Conservation (phyloP, 2,797 vertebrate species). For the Trematomus bernacchii region DNA sequence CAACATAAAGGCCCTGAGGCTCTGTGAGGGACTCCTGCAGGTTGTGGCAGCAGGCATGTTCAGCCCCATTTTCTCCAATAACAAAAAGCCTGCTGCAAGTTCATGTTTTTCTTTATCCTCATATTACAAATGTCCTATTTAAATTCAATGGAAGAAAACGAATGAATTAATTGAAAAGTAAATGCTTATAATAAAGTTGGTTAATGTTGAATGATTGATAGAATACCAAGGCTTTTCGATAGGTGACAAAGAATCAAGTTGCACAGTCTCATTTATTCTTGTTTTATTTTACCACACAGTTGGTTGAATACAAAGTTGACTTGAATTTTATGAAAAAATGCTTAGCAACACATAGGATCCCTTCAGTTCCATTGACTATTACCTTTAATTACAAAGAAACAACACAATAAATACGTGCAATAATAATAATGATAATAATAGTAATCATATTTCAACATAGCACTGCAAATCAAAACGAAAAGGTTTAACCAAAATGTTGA, state of each 20-base stretch:
- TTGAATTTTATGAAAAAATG: conserved; percentile 66
- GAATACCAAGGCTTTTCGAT: not conserved
- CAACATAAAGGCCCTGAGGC: conserved; percentile 51
- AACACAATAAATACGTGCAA: conserved; percentile 76
- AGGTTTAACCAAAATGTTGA: conserved; percentile 37
- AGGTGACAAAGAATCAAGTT: conserved; percentile 19
- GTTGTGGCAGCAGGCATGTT: conserved; percentile 49
- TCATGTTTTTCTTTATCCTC: not conserved
- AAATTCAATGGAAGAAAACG: not conserved
- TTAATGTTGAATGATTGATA: not conserved
- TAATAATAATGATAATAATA: conserved; percentile 67
- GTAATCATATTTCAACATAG: conserved; percentile 26
- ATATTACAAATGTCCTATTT: not conserved
- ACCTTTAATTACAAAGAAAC: conserved; percentile 76
- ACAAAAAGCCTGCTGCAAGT: conserved; percentile 3
- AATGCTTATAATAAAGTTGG: not conserved
- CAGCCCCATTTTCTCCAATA: conserved; percentile 11
- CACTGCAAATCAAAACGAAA: conserved; percentile 42
- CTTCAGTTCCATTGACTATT: conserved; percentile 69
- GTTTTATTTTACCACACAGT: conserved; percentile 82
- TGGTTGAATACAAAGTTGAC: conserved; percentile 82
- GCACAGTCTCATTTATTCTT: conserved; percentile 58
- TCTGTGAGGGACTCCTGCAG: conserved; percentile 57
- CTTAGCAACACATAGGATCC: conserved; percentile 70
- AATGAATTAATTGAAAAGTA: not conserved